Evolutionary conservation across 2,888 invertebrate genomes (phyloP), one percentile per base, ranked within the genome.

Genomic region (Tiliacea citrago): DNA sequence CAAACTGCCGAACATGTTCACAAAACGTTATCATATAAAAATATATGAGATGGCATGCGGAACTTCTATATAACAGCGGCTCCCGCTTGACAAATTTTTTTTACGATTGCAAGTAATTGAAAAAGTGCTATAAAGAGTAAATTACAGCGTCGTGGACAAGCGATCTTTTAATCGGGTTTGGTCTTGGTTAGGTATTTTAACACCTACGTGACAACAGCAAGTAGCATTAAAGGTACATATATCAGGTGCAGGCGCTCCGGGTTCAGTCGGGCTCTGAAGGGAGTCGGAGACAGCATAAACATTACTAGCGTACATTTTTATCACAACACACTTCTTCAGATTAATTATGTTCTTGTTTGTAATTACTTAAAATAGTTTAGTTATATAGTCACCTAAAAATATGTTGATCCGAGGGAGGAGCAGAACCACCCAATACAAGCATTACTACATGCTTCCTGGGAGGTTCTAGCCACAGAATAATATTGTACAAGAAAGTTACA

Each of bases 111-210:
- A 69, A 35, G 73, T 62, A 79, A 65, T 68, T 72, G 16, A 24
- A 60, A 81, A 60, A 58, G 55, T 35, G 24, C 24, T 51, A n/a
- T 68, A 68, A 51, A 60, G 45, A 55, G 29, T 82, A 57, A 82
- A 68, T 51, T 49, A 49, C 42, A 18, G 35, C 18, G 24, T 13
- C 42, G n/a, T 16, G 42, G n/a, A 58, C 65, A 83, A 83, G 80
- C 35, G 79, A 55, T 72, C 79, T 83, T 83, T 80, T 16, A 13
- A 21, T 9, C 13, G 5, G 13, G 12, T 62, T 16, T 61, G 29
- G 13, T 45, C 39, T 10, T 10, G 5, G 2, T 6, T 58, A 13
- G 29, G 42, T 29, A 66, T 18, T 58, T 75, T 13, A 10, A 7
- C 16, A 8, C 75, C 21, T 60, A 39, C 39, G 47, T 79, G 39